Conservation (phyloP, 1,140 invertebrate genomes). For the Caerostris darwini region DNA sequence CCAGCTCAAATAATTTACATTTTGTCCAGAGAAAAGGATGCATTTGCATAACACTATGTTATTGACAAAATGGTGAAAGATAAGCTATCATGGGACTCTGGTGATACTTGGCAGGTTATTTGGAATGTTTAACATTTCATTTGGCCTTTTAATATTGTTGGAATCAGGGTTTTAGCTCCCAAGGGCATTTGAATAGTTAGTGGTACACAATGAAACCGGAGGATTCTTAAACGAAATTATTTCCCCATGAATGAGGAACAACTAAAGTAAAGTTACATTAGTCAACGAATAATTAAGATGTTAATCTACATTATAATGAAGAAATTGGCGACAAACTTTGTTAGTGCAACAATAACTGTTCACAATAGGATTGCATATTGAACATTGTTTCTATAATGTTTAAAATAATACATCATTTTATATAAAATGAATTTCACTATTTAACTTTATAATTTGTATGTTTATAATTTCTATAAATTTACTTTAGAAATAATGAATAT, state of each 20-base stretch:
- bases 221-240: neutral
- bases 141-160: constrained; percentile 34
- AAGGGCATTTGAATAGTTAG: neutral
- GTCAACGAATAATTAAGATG: neutral
- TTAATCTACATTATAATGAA: neutral
- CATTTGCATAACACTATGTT: constrained; percentile 37
- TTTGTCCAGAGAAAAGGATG: neutral
- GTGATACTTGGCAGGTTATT: neutral
- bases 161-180: neutral
- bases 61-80: constrained; percentile 21
- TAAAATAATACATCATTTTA: no score
- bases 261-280: neutral
- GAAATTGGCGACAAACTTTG: neutral
- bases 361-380: no score
- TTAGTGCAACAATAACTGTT: neutral
- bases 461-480: no score
- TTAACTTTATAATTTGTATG: no score
- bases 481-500: no score
- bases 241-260: neutral
- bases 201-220: neutral
- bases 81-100: constrained; percentile 21
- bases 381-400: no score
- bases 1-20: constrained; percentile 50
- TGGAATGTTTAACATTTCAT: constrained; percentile 43
- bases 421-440: no score